Conservation (phyloP, 2,888 invertebrate genomes). For the Agrochola litura region DNA sequence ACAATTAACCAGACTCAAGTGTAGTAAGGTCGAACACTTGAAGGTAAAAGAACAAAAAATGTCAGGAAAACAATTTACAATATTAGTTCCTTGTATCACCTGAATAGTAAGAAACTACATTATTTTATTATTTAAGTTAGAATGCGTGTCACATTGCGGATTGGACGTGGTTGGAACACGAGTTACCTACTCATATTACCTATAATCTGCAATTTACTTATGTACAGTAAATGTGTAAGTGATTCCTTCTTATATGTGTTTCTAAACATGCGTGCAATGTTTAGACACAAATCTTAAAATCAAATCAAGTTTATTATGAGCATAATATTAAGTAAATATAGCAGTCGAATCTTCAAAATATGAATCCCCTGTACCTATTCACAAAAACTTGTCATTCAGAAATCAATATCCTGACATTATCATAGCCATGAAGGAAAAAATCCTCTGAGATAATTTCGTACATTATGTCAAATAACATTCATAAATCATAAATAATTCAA, state of each 20-base stretch:
- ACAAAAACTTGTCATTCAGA: neutral
- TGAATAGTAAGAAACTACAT: conserved; percentile 5
- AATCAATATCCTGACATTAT: neutral
- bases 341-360: neutral
- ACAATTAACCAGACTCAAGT: neutral
- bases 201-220: neutral
- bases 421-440: neutral
- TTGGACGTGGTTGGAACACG: neutral
- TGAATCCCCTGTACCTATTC: neutral
- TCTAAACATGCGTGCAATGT: neutral
- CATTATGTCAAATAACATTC: neutral
- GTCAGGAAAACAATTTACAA: conserved; percentile 9
- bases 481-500: too few species aligned
- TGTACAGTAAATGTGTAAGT: neutral
- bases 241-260: neutral
- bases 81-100: conserved; percentile 1
- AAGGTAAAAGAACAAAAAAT: conserved; percentile 22
- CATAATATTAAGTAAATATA: neutral
- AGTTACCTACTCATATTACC: neutral
- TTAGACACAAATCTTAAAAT: neutral
- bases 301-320: neutral
- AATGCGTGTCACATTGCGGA: neutral
- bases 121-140: neutral
- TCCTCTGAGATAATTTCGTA: neutral
- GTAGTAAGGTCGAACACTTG: neutral